These are phyloP conservation scores for Glyptemys insculpta DNA, from an alignment of 2,797 vertebrate genomes.

Conservation along the genomic window DNA sequence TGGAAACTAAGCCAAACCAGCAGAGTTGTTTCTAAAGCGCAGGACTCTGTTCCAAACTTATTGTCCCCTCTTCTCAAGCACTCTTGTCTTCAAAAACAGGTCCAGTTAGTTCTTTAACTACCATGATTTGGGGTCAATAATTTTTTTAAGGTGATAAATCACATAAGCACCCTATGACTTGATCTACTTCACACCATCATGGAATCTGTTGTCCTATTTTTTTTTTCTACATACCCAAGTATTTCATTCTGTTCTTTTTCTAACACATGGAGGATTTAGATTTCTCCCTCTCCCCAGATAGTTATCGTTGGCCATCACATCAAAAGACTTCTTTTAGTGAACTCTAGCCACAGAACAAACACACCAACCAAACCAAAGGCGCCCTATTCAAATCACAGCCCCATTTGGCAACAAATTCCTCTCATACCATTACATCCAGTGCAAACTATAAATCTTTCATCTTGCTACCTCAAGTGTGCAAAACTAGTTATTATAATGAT, in stretches of 20 bases:
- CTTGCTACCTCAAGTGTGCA: constrained; percentile 29
- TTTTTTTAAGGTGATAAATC: constrained; percentile 74
- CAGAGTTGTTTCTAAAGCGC: constrained; percentile 44
- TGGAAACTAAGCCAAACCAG: constrained; percentile 59
- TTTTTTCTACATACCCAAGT: constrained; percentile 54
- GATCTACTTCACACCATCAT: constrained; percentile 37
- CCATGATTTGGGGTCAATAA: constrained; percentile 41
- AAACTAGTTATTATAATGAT: constrained; percentile 6
- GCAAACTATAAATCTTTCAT: constrained; percentile 69
- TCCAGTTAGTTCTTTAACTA: constrained; percentile 49
- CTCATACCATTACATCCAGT: constrained; percentile 51
- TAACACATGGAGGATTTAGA: constrained; percentile 66
- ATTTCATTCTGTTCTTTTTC: constrained; percentile 58
- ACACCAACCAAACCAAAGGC: constrained; percentile 74
- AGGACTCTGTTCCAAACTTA: constrained; percentile 49
- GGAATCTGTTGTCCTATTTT: constrained; percentile 43
- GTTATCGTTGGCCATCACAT: constrained; percentile 70
- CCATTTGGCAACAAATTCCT: constrained; percentile 59
- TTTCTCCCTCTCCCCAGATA: constrained; percentile 68
- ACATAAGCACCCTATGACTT: constrained; percentile 58
- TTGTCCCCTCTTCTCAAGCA: constrained; percentile 60
- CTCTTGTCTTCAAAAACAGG: constrained; percentile 59
- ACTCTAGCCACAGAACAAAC: constrained; percentile 74
- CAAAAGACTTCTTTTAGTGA: constrained; percentile 70
- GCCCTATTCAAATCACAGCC: constrained; percentile 74